phyloP scores from a whole-genome alignment of 2,888 invertebrate genomes.

The Eupsilia transversa region DNA sequence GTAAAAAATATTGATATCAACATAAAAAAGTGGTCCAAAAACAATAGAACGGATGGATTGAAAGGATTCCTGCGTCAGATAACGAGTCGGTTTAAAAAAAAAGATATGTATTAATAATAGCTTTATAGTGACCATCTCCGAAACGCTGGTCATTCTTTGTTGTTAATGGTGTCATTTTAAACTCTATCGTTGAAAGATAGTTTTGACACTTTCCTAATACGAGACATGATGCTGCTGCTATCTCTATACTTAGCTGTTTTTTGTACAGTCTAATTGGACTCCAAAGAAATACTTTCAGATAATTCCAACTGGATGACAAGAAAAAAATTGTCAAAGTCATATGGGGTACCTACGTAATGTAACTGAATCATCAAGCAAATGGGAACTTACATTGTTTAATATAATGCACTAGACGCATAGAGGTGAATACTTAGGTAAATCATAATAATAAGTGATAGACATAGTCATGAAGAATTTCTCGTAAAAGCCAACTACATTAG shows the following conservation, averaged over 20 bases:
- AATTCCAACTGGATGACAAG: constrained; percentile 10
- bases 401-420: background rate
- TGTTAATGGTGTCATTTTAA: constrained; percentile 76
- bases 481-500: background rate
- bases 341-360: too few relatives aligned
- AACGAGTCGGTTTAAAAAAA: constrained; percentile 81
- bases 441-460: too few relatives aligned
- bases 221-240: constrained; percentile 34
- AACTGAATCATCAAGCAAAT: background rate
- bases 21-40: constrained; percentile 89
- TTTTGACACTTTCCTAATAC: constrained; percentile 64
- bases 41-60: constrained; percentile 89
- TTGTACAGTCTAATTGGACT: constrained; percentile 52
- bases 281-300: background rate
- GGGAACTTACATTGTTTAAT: background rate
- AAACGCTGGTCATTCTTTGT: constrained; percentile 79
- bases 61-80: constrained; percentile 88
- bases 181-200: constrained; percentile 67
- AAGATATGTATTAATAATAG: constrained; percentile 89
- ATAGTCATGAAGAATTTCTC: constrained; percentile 3
- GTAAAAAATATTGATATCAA: constrained; percentile 90
- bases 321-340: background rate
- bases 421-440: too few relatives aligned
- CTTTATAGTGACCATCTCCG: constrained; percentile 78
- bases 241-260: constrained; percentile 47